Evolutionary conservation across 2,797 vertebrate species (phyloP).

Genomic region (Nyctibius grandis): DNA sequence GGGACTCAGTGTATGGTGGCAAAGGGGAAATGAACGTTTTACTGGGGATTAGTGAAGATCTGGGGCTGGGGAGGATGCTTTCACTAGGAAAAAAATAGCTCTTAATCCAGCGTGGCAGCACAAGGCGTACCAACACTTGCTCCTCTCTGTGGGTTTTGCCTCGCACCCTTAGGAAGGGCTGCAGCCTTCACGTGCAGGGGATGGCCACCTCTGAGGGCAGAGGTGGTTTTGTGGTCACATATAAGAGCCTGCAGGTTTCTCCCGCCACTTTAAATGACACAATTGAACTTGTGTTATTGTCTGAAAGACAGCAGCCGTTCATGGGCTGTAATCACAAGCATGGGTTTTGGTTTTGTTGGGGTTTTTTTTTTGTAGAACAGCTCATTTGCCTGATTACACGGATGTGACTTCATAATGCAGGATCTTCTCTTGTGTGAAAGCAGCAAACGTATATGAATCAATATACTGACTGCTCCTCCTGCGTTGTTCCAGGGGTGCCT

Average conservation of each 20-base stretch:
- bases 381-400: not conserved
- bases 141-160: accelerated
- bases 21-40: not conserved
- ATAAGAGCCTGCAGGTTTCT: not conserved
- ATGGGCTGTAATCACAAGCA: not conserved
- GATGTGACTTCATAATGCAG: not conserved
- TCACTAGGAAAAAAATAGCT: not conserved
- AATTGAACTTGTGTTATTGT: not conserved
- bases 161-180: accelerated
- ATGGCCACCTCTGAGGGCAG: not conserved
- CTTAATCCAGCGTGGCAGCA: not conserved
- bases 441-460: not conserved
- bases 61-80: not conserved
- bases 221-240: not conserved
- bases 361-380: not conserved
- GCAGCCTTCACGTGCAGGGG: not conserved
- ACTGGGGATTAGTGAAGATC: not conserved
- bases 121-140: accelerated
- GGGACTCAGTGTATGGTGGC: accelerated
- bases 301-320: not conserved
- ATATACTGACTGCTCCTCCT: not conserved
- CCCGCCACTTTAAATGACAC: not conserved
- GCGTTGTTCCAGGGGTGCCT: not conserved
- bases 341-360: too few relatives aligned
- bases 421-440: not conserved